Evolutionary conservation across 2,113 vertebrate species (phyloP), one percentile per base, ranked within the genome.

Genomic region (Mola mola): DNA sequence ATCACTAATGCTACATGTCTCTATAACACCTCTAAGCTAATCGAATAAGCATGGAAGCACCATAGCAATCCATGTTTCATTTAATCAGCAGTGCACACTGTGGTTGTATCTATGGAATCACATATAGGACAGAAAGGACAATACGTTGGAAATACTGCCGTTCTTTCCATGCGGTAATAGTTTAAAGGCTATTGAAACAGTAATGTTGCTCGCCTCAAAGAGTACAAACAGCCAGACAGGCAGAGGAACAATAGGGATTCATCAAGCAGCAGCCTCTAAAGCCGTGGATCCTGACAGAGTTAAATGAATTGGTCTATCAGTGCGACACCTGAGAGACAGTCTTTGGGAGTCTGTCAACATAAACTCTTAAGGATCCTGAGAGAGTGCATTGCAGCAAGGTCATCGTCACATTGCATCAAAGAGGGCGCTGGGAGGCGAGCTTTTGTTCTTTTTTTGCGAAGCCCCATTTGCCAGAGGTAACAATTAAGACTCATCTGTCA

Each of bases 401-500:
- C 89, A 91, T 81, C 66, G 75, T 84, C 84, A 88, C 87, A 86
- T 88, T 87, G 87, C 87, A 88, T 90, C 84, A 90, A 87, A 79
- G 78, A 8, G 74, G 78, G 71, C 3, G 74, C 83, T 56, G 66
- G 62, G 79, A 85, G 83, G 76, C 56, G 51, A 47, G 78, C 79
- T 81, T 88, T 89, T 87, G 73, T 87, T 88, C 87, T 76, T 51
- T 29, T n/a, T 34, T 26, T 89, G 85, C 87, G 87, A 88, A 87
- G 79, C 87, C 71, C 62, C 69, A 43, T 86, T 86, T 63, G 87
- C 87, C 87, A 84, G 79, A 67, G 87, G 87, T 88, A 85, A 89
- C 90, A 89, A 90, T 90, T 91, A 89, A 88, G 85, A 80, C 81
- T 87, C 82, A 78, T 87, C 82, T 85, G 74, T 87, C 87, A 88